Conservation (phyloP, 2,888 invertebrate genomes). For the Drosophila vallismaia region DNA sequence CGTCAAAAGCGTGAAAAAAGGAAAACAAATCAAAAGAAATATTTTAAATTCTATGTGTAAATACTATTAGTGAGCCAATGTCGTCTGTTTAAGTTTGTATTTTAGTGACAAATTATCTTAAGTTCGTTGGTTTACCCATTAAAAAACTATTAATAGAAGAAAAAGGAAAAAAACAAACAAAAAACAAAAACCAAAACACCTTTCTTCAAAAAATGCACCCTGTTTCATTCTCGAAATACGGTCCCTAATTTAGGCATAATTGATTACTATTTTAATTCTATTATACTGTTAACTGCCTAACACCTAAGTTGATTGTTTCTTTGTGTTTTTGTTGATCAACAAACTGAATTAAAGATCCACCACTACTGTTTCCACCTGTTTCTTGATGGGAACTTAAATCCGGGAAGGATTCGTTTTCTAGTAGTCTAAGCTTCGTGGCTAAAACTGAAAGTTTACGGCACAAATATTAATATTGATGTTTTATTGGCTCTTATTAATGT, state of each 20-base stretch:
- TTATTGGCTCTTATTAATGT: conserved; percentile 51
- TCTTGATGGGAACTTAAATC: conserved; percentile 12
- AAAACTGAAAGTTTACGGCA: conserved; percentile 68
- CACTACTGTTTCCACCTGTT: conserved; percentile 26
- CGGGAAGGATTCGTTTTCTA: conserved; percentile 29
- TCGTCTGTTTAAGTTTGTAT: conserved; percentile 45
- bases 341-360: conserved; percentile 23
- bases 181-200: not conserved
- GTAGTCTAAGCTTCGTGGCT: conserved; percentile 47
- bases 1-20: conserved; percentile 1
- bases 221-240: conserved; percentile 71
- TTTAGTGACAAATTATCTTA: conserved; percentile 53
- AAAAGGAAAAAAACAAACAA: conserved; percentile 10
- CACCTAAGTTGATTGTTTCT: conserved; percentile 40
- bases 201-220: conserved; percentile 37
- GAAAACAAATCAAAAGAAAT: conserved; percentile 30
- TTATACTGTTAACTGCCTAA: conserved; percentile 30
- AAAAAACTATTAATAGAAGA: conserved; percentile 3
- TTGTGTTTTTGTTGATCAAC: conserved; percentile 30
- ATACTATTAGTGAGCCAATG: conserved; percentile 49
- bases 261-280: conserved; percentile 9
- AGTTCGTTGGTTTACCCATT: conserved; percentile 40
- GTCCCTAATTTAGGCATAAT: conserved; percentile 17
- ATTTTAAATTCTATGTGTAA: conserved; percentile 48
- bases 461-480: conserved; percentile 57